Evolutionary conservation across 2,113 vertebrate genomes (phyloP).

Genomic region (Lonchura striata): DNA sequence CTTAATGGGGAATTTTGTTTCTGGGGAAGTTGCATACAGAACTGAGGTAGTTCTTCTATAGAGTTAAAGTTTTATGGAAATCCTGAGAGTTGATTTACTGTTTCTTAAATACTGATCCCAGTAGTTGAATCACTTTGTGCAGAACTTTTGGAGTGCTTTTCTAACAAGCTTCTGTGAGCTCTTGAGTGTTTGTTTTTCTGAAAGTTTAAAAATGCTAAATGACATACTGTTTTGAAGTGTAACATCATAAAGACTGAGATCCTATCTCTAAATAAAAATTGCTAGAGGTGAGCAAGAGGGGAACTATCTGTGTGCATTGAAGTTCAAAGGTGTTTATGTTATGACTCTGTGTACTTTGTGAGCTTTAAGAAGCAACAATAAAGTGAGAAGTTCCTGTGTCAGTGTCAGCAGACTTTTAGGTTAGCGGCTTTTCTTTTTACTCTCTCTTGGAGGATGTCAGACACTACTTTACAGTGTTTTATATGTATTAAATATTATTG

Average conservation of each 20-base stretch:
- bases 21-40: not conserved
- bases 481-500: not conserved
- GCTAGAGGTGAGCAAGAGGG: not conserved
- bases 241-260: not conserved
- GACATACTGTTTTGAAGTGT: not conserved
- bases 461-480: not conserved
- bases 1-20: not conserved
- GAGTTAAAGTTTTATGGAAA: not conserved
- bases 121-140: not conserved
- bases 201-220: not conserved
- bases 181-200: not conserved
- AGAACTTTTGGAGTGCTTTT: not conserved
- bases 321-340: constrained; percentile 18
- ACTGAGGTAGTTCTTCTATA: not conserved
- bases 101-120: not conserved
- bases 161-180: not conserved
- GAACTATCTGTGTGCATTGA: not conserved
- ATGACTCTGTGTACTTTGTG: not conserved
- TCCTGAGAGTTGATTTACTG: not conserved
- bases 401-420: not conserved
- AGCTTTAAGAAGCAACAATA: not conserved
- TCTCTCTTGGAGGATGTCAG: not conserved
- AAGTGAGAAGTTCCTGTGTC: not conserved
- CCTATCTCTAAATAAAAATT: not conserved
- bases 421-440: not conserved